These are phyloP conservation scores for Podarcis muralis DNA, from an alignment of 2,113 vertebrate species.

Conservation along the genomic window DNA sequence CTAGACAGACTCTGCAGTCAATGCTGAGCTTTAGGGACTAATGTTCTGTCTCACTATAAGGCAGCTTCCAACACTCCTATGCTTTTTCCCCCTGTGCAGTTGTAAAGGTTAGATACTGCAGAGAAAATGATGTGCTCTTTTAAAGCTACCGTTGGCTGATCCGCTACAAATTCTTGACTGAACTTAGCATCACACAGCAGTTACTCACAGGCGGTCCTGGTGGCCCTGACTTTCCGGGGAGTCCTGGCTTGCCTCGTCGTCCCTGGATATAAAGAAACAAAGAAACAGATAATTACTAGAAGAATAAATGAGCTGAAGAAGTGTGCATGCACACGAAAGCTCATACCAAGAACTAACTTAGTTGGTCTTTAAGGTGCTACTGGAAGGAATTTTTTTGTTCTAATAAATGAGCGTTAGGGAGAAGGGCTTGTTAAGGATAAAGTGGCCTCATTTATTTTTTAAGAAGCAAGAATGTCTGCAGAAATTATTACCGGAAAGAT, in stretches of 20 bases:
- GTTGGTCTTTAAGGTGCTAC: too few species aligned
- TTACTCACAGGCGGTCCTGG: slow-evolving; percentile 83
- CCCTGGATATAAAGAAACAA: slow-evolving; percentile 72
- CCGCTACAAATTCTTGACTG: background rate
- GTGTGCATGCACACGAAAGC: too few species aligned
- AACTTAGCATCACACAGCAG: background rate
- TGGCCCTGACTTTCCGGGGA: slow-evolving; percentile 77
- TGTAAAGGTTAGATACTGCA: background rate
- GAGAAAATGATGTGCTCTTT: background rate
- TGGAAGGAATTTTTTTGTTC: too few species aligned
- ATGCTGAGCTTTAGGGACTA: too few species aligned
- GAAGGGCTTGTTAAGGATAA: slow-evolving; percentile 39
- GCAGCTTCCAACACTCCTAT: too few species aligned
- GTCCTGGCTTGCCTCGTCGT: slow-evolving; percentile 80
- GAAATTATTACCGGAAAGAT: slow-evolving; percentile 18
- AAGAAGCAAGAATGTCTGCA: slow-evolving; percentile 12
- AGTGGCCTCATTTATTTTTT: slow-evolving; percentile 6
- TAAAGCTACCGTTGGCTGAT: background rate
- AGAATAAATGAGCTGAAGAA: slow-evolving; percentile 23
- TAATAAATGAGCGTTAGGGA: slow-evolving; percentile 13
- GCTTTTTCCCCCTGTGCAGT: background rate
- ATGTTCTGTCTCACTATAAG: too few species aligned
- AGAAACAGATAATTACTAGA: background rate
- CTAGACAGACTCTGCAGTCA: too few species aligned
- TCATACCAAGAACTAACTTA: too few species aligned